phyloP scores from a whole-genome alignment of 1,140 invertebrate genomes.

The Sitobion miscanthi region DNA sequence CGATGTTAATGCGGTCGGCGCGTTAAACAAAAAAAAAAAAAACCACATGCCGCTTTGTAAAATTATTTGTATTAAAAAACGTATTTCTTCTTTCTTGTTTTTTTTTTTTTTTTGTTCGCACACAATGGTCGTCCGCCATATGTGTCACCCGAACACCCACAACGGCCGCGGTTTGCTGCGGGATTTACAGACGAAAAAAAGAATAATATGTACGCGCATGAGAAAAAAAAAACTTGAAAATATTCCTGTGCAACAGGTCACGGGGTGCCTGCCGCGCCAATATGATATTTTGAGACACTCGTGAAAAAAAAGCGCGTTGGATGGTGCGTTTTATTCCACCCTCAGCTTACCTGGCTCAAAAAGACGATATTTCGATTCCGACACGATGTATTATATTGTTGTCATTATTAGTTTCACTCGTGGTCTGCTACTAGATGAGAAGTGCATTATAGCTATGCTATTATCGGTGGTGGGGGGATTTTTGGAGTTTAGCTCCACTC shows the following conservation, averaged over 20 bases:
- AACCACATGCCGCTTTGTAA: constrained; percentile 45
- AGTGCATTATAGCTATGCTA: not conserved
- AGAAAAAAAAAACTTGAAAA: not conserved
- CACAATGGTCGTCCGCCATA: constrained; percentile 16
- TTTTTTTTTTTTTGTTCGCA: not conserved
- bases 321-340: not conserved
- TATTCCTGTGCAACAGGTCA: not conserved
- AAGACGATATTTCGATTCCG: too few relatives aligned
- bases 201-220: not conserved
- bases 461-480: not conserved
- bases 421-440: not conserved
- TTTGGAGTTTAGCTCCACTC: too few relatives aligned
- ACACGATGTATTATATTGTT: not conserved
- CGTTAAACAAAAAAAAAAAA: constrained; percentile 46
- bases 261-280: not conserved
- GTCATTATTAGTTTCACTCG: not conserved
- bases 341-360: not conserved
- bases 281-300: not conserved
- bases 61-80: constrained; percentile 35
- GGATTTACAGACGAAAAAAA: constrained; percentile 36
- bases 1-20: constrained; percentile 51
- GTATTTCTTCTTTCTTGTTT: constrained; percentile 13
- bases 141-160: constrained; percentile 52
- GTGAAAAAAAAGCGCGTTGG: not conserved
- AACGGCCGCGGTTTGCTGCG: constrained; percentile 48